Base-by-base conservation (phyloP, 2,888 invertebrate species). In the Cantharis nigra region DNA sequence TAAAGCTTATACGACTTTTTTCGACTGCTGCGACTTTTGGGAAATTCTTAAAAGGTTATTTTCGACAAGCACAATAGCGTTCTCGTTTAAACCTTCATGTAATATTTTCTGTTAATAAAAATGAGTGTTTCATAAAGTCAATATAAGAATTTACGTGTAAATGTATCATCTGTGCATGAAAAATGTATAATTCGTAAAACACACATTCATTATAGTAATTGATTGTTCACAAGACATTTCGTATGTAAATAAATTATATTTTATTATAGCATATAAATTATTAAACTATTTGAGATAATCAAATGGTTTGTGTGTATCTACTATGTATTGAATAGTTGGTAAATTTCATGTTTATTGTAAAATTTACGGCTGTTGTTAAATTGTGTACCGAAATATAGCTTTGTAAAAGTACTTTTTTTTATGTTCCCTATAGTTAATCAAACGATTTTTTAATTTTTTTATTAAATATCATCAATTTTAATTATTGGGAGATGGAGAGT, bases 371-470 rank as follows among this genome's bases (percentile, higher is more conserved):
- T 77, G 77, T 78, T 78, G 78, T 78, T 78, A 78, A 70, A 75
- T 78, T 78, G 78, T 78, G 78, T 78, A 78, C 78, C 75, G 65
- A 74, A 77, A 78, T 78, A 78, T 78, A 78, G 78, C 78, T 69
- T 78, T 74, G 72, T 75, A 74, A 75, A 78, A 77, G 18, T 28
- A 49, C 5, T n/a, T 7, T 20, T 18, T 20, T 20, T 20, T 20
- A 20, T 20, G 3, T 3, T 20, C 0, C 20, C 20, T 3, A n/a
- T n/a, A 20, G 20, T 3, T 20, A 20, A 20, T 20, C 20, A 16
- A 16, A 16, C 16, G 16, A 16, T 16, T 16, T 16, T 16, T 16
- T 16, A 16, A 16, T 16, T 16, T 16, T 16, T 16, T 16, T 16
- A 0, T 16, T 16, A 16, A 16, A 16, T 16, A 16, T 16, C 16